A percentile compares a stretch with the other conserved stretches of the same genome.
These are phyloP conservation scores for Sula dactylatra DNA, from an alignment of 2,113 vertebrate species.

Conservation along the genomic window DNA sequence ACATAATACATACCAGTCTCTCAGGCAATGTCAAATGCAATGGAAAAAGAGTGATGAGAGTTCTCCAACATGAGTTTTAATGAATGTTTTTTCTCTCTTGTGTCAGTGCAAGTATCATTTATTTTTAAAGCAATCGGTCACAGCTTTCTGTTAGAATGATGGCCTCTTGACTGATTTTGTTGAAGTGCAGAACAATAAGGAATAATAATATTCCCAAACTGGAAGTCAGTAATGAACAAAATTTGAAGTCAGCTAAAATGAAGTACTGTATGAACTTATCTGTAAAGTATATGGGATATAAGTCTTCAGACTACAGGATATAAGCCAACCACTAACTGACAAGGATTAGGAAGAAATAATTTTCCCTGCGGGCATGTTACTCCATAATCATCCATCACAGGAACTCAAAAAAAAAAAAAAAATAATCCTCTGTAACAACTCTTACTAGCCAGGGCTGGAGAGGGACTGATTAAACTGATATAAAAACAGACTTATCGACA, in stretches of 20 bases:
- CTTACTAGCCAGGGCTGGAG: not conserved
- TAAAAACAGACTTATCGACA: not conserved
- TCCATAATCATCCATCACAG: not conserved
- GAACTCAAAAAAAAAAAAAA: not conserved
- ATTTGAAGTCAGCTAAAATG: conserved; percentile 30
- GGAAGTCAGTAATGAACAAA: conserved; percentile 43
- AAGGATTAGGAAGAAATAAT: conserved; percentile 23
- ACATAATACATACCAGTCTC: conserved; percentile 62
- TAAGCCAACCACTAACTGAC: not conserved
- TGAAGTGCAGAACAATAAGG: conserved; percentile 60
- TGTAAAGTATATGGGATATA: not conserved
- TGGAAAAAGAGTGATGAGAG: conserved; percentile 60
- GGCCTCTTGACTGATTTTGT: conserved; percentile 59
- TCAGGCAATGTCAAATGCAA: conserved; percentile 66
- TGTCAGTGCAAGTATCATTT: conserved; percentile 63
- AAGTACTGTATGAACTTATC: not conserved
- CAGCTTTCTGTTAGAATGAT: conserved; percentile 59
- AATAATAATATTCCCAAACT: conserved; percentile 44
- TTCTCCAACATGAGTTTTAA: conserved; percentile 68
- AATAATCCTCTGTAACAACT: not conserved
- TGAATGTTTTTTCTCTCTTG: conserved; percentile 50
- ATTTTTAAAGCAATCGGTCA: conserved; percentile 64
- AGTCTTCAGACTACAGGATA: not conserved
- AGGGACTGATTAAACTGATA: not conserved
- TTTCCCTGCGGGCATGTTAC: not conserved